Evolutionary conservation across 2,113 vertebrate species (phyloP), one percentile per base, ranked within the genome.

Genomic region (Pseudopodoces humilis): DNA sequence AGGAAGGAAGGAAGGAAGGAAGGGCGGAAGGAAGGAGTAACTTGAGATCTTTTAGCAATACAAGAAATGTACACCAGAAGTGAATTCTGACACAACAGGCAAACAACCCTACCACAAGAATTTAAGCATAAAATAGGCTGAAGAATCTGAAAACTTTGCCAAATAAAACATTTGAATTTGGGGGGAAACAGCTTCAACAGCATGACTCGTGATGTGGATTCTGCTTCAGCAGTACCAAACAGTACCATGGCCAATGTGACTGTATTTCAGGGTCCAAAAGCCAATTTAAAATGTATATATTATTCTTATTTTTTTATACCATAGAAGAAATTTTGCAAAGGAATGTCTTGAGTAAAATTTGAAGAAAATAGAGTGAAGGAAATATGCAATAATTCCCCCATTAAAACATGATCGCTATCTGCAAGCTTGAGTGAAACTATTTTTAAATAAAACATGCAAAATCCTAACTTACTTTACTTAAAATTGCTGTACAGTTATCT

Each of bases 41-140:
- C 44, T 64, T 44, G 4, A 13, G 28, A 37, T 22, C 35, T 72
- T 77, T 60, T 30, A 64, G 22, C 19, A 76, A 55, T 22, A 39
- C 19, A 31, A 50, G 39, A 83, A 68, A 30, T 14, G 47, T 0
- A 3, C 31, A 35, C 9, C 33, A 63, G 39, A 81, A 80, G 16
- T 58, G n/a, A 83, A 17, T 80, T 86, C 68, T 58, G 46, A 58
- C 0, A 2, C 21, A 33, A 30, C 1, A n/a, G 33, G 17, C 0
- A 0, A 79, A 89, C 23, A 71, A 28, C 4, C 6, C 9, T 53
- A 31, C 30, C 22, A 49, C 9, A 58, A 44, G 3, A 35, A 69
- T 17, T 39, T 46, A 52, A 28, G 71, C 15, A 62, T 47, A 60
- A 65, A 69, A 52, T 14, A 47, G 10, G 3, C 5, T 6, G 23